phyloP scores from a whole-genome alignment of 53 echinoderm and acorn worm genomes.

The Stichopus horrens region DNA sequence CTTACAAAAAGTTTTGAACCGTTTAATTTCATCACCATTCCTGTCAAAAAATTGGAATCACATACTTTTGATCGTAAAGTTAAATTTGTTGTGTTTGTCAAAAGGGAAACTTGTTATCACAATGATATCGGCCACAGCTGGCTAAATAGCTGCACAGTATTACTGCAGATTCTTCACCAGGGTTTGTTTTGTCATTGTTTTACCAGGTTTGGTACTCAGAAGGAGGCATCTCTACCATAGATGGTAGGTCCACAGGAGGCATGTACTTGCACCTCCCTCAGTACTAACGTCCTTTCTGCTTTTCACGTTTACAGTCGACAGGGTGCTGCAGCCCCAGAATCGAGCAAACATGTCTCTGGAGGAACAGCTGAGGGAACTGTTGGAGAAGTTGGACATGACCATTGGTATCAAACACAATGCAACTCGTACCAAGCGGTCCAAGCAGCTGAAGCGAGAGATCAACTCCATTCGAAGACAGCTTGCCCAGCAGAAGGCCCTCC shows the following conservation, averaged over 20 bases:
- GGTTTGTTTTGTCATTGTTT: no score
- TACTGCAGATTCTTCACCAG: no score
- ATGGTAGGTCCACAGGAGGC: no score
- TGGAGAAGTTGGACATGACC: constrained; percentile 95
- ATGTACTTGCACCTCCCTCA: no score
- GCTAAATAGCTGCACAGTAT: no score
- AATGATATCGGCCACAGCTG: no score
- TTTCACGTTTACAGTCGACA: constrained; percentile 68
- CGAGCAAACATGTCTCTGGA: constrained; percentile 81
- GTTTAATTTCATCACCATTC: no score
- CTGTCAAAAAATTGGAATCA: no score
- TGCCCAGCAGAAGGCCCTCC: constrained; percentile 64
- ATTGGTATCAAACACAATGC: constrained; percentile 86
- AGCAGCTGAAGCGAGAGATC: constrained; percentile 92
- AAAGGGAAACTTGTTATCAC: no score
- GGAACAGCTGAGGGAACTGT: constrained; percentile 82
- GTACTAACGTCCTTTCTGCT: background rate
- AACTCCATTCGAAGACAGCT: constrained; percentile 86
- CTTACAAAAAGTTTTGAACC: no score
- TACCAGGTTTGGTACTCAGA: background rate
- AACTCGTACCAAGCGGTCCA: constrained; percentile 83
- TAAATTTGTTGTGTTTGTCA: no score
- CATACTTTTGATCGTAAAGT: no score
- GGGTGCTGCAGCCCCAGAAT: constrained; percentile 76
- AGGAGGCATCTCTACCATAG: background rate